Base-by-base conservation (phyloP, 2,113 vertebrate genomes). In the Lepisosteus oculatus region DNA sequence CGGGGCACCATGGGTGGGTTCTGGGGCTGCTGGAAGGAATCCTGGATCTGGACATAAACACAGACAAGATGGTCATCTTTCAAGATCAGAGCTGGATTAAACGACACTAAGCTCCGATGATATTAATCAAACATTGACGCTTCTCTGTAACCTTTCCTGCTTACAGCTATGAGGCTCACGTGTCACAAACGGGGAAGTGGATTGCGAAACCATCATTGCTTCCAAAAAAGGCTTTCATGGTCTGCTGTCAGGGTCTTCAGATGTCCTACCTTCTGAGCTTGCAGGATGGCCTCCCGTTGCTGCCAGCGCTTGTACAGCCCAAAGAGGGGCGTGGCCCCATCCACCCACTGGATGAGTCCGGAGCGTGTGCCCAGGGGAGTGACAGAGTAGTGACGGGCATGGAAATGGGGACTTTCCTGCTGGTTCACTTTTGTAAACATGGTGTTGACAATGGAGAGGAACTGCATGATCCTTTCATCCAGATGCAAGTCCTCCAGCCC, bases 381-480 rank as follows among this genome's bases (percentile, higher is more conserved):
- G 77, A 99, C 97, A 0, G 97, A 99, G 82, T 99, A 99, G 85
- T 99, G 97, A 42, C 97, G 87, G 0, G 97, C 97, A 0, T 96
- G 97, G 86, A 99, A 99, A 63, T 87, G 92, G 0, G 97, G 97
- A 3, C 93, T 94, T 87, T 98, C 97, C 71, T 98, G 95, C 68
- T 96, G 94, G 88, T 99, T 98, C 43, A 98, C 95, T 9, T 97
- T 99, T 65, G 96, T 97, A 85, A 99, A 99, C 97, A 99, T 99
- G 13, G 96, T 99, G 86, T 99, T 99, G 77, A 99, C 97, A 1
- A 99, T 99, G 0, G 97, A 98, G 42, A 99, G 69, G 77, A 99
- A 99, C n/a, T 99, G 97, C 97, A 99, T 99, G 82, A 99, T 99
- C 72, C 97, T 93, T 80, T 99, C 97, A 65, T 99, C 97, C 42